phyloP scores from a whole-genome alignment of 1,140 invertebrate genomes.

The Pentalonia nigronervosa region DNA sequence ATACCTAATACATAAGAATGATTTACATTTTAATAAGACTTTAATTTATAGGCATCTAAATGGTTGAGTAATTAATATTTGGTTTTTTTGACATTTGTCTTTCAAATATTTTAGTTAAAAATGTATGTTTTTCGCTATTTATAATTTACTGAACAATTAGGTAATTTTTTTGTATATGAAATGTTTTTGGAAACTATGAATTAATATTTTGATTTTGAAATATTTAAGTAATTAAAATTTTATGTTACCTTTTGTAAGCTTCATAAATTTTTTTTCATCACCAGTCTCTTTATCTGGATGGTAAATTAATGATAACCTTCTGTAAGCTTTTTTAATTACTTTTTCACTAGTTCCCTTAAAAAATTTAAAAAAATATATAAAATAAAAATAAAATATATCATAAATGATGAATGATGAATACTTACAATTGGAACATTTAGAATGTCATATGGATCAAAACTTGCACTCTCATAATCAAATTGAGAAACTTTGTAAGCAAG shows the following conservation, averaged over 20 bases:
- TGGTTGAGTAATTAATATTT: too few species aligned
- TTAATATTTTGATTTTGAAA: not conserved
- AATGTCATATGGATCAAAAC: conserved; percentile 99
- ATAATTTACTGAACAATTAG: too few species aligned
- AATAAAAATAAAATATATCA: not conserved
- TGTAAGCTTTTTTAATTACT: conserved; percentile 96
- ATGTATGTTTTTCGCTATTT: too few species aligned
- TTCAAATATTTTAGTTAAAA: too few species aligned
- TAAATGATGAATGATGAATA: conserved; percentile 60
- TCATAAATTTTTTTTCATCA: conserved; percentile 97
- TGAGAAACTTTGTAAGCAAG: conserved; percentile 96
- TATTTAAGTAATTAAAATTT: not conserved
- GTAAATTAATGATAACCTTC: conserved; percentile 88
- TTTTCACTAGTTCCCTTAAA: conserved; percentile 79
- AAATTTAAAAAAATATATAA: conserved; percentile 59
- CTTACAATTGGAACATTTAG: conserved; percentile 83
- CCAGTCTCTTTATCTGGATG: conserved; percentile 99
- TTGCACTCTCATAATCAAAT: conserved; percentile 97
- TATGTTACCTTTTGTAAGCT: conserved; percentile 86
- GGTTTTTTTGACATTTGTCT: too few species aligned
- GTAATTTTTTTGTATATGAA: too few species aligned
- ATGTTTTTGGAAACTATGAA: too few species aligned
- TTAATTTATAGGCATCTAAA: too few species aligned
- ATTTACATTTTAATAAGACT: too few species aligned
- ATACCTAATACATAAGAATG: too few species aligned